Percentiles rank a stretch among this genome's conserved stretches.
Evolutionary conservation across 1,140 invertebrate genomes (phyloP).

Genomic region (Harlomillsia oculata): DNA sequence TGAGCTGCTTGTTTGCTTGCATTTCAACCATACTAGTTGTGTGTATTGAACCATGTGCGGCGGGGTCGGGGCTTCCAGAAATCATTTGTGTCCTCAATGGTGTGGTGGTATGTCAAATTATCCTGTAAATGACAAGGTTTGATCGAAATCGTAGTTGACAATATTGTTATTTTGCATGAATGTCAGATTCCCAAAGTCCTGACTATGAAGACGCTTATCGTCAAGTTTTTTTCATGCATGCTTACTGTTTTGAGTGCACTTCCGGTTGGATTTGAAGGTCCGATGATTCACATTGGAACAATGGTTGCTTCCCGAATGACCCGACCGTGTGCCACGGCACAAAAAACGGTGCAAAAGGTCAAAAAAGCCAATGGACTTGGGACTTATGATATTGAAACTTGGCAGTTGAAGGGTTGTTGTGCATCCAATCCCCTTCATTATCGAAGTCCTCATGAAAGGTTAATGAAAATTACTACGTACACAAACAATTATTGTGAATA

Average conservation of each 20-base stretch:
- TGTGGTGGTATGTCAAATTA: conserved; percentile 40
- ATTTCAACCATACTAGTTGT: no score
- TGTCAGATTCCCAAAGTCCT: conserved; percentile 32
- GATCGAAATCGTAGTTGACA: not conserved
- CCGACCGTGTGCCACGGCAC: not conserved
- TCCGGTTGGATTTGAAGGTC: conserved; percentile 45
- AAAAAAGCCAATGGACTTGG: no score
- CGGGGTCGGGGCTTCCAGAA: conserved; percentile 44
- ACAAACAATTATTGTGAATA: no score
- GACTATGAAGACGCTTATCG: conserved; percentile 41
- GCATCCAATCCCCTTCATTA: conserved; percentile 35
- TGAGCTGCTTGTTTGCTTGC: no score
- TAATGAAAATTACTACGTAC: conserved; percentile 37
- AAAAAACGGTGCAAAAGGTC: not conserved
- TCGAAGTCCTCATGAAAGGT: conserved; percentile 42
- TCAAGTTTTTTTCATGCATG: conserved; percentile 43
- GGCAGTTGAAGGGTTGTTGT: no score
- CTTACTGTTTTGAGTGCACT: conserved; percentile 42
- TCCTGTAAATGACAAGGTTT: not conserved
- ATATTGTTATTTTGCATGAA: no score
- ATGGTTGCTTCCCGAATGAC: conserved; percentile 23
- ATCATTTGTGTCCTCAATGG: conserved; percentile 44
- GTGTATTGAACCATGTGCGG: no score
- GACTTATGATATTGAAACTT: no score
- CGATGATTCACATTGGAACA: conserved; percentile 38